Base-by-base conservation (phyloP, 2,888 invertebrate genomes). In the Volucella zonaria region DNA sequence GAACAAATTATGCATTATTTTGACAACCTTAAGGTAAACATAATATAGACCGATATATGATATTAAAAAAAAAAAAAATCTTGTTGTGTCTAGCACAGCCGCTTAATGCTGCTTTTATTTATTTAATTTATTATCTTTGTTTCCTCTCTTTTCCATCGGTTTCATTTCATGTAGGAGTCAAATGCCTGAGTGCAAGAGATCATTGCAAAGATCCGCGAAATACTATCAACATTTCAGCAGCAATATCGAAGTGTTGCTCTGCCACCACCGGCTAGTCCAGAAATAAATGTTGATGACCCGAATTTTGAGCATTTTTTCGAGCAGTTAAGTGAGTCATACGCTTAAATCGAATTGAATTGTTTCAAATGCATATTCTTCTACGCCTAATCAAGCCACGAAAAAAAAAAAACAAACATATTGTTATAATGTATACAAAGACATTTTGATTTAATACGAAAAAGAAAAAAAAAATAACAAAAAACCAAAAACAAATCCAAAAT, bases 1-100 rank as follows among this genome's bases (percentile, higher is more conserved):
- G 97, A 98, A 92, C 97, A 98, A 94, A 96, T 99, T 92, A 97
- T 98, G 97, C 96, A 98, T 92, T 98, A 98, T 93, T 98, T 99
- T 94, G 97, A 98, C 93, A 98, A 97, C 94, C 94, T 99, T 91
- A 98, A 98, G 94, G 97, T 97, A 94, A 88, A 62, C 14, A 12
- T 1, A 31, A 31, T 31, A 31, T 31, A 31, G 31, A 31, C 3
- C 31, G 6, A 31, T 31, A 0, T 31, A 31, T 31, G 31, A 31
- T 31, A 31, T 31, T 31, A 54, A 40, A 43, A 61, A 42, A 14
- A 23, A 68, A 23, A 14, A 54, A 74, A 42, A 51, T 43, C 18
- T 71, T 61, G 70, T 86, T 87, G 87, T 83, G 74, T 76, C 59
- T 82, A 83, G 78, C 76, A 64, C 71, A 81, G 77, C 43, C 66